A percentile compares a stretch with the other conserved stretches of the same genome.
Conservation (phyloP, 2,113 vertebrate genomes). For the Etia nguti region DNA sequence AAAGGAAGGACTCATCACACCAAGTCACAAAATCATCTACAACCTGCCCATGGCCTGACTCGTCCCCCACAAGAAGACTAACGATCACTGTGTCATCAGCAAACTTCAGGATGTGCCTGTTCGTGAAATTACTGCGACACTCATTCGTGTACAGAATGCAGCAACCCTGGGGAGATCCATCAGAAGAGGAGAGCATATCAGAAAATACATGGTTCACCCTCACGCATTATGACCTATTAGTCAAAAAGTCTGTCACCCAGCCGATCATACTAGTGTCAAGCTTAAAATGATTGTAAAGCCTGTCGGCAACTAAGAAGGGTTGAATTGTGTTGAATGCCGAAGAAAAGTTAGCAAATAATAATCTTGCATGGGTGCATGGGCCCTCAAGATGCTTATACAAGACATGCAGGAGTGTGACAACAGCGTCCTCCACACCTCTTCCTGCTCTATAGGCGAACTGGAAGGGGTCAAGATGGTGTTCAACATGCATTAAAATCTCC, state of each 20-base stretch:
- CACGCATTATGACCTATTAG: fast-evolving
- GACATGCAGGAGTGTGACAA: not conserved
- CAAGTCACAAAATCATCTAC: not conserved
- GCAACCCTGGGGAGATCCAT: fast-evolving
- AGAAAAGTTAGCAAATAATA: not conserved
- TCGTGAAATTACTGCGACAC: not conserved
- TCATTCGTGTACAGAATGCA: not conserved
- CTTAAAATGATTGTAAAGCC: not conserved
- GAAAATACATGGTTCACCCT: not conserved
- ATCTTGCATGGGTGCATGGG: fast-evolving
- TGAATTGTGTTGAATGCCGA: not conserved
- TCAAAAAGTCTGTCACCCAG: not conserved
- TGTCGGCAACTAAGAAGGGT: not conserved
- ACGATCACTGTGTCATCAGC: not conserved
- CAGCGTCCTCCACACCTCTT: not conserved
- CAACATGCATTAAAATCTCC: no score
- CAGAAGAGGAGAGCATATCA: not conserved
- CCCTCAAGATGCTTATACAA: fast-evolving
- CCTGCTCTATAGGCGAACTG: no score
- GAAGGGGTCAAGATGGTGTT: no score
- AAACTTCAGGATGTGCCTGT: not conserved
- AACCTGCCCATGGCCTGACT: not conserved
- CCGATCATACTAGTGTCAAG: fast-evolving
- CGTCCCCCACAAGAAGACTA: not conserved
- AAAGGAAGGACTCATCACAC: fast-evolving